Conservation (phyloP, 2,888 invertebrate genomes). For the Dolomedes plantarius region DNA sequence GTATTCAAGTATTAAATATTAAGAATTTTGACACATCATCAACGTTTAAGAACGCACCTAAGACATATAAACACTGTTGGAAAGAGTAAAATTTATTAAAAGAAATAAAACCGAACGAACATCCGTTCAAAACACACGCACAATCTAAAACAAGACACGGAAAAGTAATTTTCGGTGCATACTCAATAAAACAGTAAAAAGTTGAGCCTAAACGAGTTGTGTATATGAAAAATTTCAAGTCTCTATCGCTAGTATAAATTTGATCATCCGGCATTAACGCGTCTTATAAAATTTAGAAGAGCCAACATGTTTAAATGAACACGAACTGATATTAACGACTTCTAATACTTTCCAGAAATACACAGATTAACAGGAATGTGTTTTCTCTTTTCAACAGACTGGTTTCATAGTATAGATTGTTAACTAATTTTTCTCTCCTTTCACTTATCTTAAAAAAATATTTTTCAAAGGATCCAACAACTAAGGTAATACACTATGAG, state of each 20-base stretch:
- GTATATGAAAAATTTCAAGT: background rate
- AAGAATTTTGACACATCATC: too few relatives aligned
- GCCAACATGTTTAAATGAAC: background rate
- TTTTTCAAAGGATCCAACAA: background rate
- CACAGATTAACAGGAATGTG: slow-evolving; percentile 8
- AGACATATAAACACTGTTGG: too few relatives aligned
- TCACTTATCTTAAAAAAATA: background rate
- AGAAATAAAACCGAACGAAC: too few relatives aligned
- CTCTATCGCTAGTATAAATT: background rate
- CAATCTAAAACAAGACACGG: too few relatives aligned
- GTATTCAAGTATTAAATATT: too few relatives aligned
- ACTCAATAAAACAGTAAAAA: too few relatives aligned
- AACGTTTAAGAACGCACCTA: too few relatives aligned
- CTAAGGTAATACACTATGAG: too few relatives aligned
- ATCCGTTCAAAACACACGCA: too few relatives aligned
- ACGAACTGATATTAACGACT: background rate
- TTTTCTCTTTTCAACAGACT: background rate
- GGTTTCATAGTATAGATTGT: background rate
- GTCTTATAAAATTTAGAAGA: slow-evolving; percentile 1
- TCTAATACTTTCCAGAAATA: background rate
- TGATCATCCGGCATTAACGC: slow-evolving; percentile 15
- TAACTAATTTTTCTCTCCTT: background rate
- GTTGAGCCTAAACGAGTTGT: too few relatives aligned
- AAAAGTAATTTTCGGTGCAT: too few relatives aligned
- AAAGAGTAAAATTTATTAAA: too few relatives aligned